These are phyloP conservation scores for Formica aserva DNA, from an alignment of 2,888 invertebrate genomes.

Conservation along the genomic window DNA sequence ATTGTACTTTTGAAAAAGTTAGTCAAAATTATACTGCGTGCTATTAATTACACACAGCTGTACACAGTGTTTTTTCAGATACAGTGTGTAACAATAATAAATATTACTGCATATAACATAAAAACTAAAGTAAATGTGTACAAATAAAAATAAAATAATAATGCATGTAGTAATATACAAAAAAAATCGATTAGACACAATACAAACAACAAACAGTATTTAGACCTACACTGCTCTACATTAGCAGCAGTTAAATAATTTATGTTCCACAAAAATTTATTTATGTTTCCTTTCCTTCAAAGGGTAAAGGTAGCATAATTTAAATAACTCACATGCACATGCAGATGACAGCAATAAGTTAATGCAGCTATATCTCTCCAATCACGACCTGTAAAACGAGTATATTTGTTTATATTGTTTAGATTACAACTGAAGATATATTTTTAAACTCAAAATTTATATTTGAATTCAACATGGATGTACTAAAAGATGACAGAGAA, in stretches of 20 bases:
- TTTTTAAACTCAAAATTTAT: background rate
- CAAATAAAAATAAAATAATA: background rate
- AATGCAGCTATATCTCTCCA: background rate
- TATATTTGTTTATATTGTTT: background rate
- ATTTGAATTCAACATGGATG: background rate
- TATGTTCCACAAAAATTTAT: background rate
- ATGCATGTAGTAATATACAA: background rate
- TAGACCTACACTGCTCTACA: background rate
- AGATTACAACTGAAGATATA: background rate
- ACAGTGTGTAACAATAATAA: conserved; percentile 36
- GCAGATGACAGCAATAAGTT: background rate
- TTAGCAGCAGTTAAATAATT: background rate
- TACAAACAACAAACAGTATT: background rate
- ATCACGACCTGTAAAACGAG: background rate
- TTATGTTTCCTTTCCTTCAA: background rate
- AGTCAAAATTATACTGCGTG: background rate
- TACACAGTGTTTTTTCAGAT: conserved; percentile 19
- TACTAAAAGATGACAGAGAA: background rate
- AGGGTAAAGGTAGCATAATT: background rate
- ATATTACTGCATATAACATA: background rate
- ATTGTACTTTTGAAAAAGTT: background rate
- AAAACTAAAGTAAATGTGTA: background rate
- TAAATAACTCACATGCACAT: conserved; percentile 5
- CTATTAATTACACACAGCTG: conserved; percentile 25
- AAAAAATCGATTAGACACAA: background rate